Base-by-base conservation (phyloP, 1,140 invertebrate species). In the Meteorus sp. region DNA sequence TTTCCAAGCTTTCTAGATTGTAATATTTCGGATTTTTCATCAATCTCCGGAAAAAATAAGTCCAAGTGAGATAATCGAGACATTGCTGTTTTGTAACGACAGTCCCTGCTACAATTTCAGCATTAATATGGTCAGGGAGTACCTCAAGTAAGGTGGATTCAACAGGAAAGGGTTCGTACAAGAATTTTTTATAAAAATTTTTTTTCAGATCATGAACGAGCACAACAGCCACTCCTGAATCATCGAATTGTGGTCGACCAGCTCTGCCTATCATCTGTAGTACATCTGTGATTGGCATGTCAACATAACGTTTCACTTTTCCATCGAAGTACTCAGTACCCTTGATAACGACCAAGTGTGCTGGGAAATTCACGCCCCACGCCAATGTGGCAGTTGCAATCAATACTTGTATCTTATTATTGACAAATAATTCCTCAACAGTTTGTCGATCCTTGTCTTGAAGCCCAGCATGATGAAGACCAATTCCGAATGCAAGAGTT, bases 251-350 rank as follows among this genome's bases (percentile, higher is more conserved):
- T 2, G 97, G 98, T 59, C 98, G 83, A 4, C 97, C 97, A 58
- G 97, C 97, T 60, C 97, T 83, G 2, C 97, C 97, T 89, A 99
- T 98, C 98, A 99, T 99, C 82, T 99, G 97, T 20, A 99, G 82
- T 1, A 99, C 90, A 84, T 97, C 96, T 0, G 97, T 99, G 45
- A 99, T 98, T 0, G 98, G 98, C 90, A 99, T 99, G 68, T 99
- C 97, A 2, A 99, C 94, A 78, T 99, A 99, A 69, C 95, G 87
- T 71, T 95, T 92, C 3, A 87, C 87, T 74, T 99, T 98, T 6
- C 95, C 97, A 80, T 99, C 97, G 76, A 90, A 99, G 79, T 97
- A 99, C 79, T 99, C 98, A 1, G 98, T 99, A 44, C 94, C 94
- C 67, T 85, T 85, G 22, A 89, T 83, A 1, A 91, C 83, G 0